Evolutionary conservation across 2,888 invertebrate species (phyloP).

Genomic region (Muscina levida): DNA sequence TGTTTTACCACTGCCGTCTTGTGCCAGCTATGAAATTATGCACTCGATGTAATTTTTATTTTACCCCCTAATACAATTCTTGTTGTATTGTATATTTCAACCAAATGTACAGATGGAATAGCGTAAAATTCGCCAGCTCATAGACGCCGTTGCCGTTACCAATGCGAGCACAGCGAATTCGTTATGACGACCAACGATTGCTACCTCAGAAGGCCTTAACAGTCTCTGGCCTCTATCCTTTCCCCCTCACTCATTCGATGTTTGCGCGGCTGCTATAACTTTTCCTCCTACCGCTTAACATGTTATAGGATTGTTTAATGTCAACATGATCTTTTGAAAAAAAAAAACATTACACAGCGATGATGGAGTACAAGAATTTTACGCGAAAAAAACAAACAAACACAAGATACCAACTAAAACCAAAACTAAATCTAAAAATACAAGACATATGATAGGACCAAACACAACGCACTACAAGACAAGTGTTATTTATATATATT

Average conservation of each 20-base stretch:
- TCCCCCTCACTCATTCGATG: too few relatives aligned
- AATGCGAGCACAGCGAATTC: conserved; percentile 18
- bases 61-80: too few relatives aligned
- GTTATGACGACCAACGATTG: conserved; percentile 28
- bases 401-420: background rate
- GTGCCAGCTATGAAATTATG: too few relatives aligned
- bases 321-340: conserved; percentile 57
- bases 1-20: too few relatives aligned
- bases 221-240: conserved; percentile 38
- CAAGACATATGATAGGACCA: conserved; percentile 6
- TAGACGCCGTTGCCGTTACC: too few relatives aligned
- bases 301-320: conserved; percentile 55
- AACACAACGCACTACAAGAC: conserved; percentile 56
- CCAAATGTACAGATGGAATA: too few relatives aligned
- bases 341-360: conserved; percentile 38
- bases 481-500: conserved; percentile 47
- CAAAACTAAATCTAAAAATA: conserved; percentile 19
- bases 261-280: conserved; percentile 23
- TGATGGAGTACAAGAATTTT: conserved; percentile 27
- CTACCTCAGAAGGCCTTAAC: conserved; percentile 64
- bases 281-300: background rate
- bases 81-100: too few relatives aligned
- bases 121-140: too few relatives aligned
- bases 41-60: too few relatives aligned
- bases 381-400: conserved; percentile 1